Percentiles rank a stretch among this genome's conserved stretches.
These are phyloP conservation scores for Morinoia aosen DNA, from an alignment of 2,888 invertebrate genomes.

Conservation along the genomic window DNA sequence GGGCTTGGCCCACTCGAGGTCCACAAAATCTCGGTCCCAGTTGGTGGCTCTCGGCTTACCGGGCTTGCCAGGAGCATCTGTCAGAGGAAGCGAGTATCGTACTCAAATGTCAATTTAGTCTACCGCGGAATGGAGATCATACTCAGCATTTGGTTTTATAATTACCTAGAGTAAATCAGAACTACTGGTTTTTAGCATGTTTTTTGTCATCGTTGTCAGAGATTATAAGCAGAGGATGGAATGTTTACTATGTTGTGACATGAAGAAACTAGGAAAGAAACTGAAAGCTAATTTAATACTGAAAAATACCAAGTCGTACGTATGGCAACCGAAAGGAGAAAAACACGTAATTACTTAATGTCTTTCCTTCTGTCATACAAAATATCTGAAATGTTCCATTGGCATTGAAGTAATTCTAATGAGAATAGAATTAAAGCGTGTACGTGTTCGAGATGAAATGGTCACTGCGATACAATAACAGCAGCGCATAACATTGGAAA, in stretches of 20 bases:
- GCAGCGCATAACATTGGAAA: not conserved
- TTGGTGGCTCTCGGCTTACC: conserved; percentile 90
- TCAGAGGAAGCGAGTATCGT: conserved; percentile 54
- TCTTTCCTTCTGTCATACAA: not conserved
- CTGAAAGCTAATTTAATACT: too few species aligned
- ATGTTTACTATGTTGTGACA: too few species aligned
- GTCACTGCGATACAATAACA: too few species aligned
- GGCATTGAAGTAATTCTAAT: too few species aligned
- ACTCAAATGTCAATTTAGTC: not conserved
- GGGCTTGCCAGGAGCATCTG: conserved; percentile 92
- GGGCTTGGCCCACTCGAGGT: conserved; percentile 93
- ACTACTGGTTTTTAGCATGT: not conserved
- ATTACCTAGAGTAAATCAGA: not conserved
- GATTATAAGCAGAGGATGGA: not conserved
- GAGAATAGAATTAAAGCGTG: too few species aligned
- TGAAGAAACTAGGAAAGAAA: too few species aligned
- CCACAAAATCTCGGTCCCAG: conserved; percentile 97
- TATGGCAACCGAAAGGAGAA: not conserved
- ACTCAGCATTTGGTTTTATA: not conserved
- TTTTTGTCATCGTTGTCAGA: not conserved
- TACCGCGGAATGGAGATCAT: not conserved
- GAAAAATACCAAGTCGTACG: too few species aligned
- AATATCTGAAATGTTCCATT: too few species aligned
- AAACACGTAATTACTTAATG: not conserved
- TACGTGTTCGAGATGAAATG: too few species aligned